These are phyloP conservation scores for Harpagifer antarcticus DNA, from an alignment of 2,797 vertebrate species.

Conservation along the genomic window DNA sequence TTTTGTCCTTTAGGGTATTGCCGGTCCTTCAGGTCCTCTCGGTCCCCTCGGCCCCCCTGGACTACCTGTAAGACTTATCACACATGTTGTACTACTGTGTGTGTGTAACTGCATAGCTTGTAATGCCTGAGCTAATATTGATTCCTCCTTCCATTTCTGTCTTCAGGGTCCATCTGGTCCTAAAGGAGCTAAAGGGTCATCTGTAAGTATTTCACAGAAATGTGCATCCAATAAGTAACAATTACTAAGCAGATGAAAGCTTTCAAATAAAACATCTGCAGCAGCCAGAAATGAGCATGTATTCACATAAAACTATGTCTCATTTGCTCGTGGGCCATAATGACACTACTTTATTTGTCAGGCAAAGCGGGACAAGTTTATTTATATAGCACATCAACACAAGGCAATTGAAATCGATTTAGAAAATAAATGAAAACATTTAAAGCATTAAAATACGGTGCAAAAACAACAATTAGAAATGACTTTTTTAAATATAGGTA, in stretches of 20 bases:
- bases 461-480: too few relatives aligned
- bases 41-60: slow-evolving; percentile 96
- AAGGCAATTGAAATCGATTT: too few relatives aligned
- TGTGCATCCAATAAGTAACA: not conserved
- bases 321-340: too few relatives aligned
- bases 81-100: not conserved
- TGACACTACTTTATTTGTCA: too few relatives aligned
- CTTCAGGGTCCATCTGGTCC: slow-evolving; percentile 94
- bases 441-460: too few relatives aligned
- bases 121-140: slow-evolving; percentile 18
- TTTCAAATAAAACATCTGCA: too few relatives aligned
- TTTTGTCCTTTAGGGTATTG: slow-evolving; percentile 87
- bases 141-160: slow-evolving; percentile 37
- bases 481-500: too few relatives aligned
- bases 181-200: slow-evolving; percentile 98
- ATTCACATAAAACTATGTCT: too few relatives aligned
- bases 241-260: not conserved
- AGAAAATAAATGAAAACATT: too few relatives aligned
- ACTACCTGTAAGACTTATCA: slow-evolving; percentile 87
- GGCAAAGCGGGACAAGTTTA: too few relatives aligned
- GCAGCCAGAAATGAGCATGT: too few relatives aligned
- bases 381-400: too few relatives aligned
- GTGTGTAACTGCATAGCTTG: not conserved
- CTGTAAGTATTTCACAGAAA: slow-evolving; percentile 86
- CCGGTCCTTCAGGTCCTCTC: slow-evolving; percentile 93